Evolutionary conservation across 1,140 invertebrate genomes (phyloP).

Genomic region (Eubasilissa regina): DNA sequence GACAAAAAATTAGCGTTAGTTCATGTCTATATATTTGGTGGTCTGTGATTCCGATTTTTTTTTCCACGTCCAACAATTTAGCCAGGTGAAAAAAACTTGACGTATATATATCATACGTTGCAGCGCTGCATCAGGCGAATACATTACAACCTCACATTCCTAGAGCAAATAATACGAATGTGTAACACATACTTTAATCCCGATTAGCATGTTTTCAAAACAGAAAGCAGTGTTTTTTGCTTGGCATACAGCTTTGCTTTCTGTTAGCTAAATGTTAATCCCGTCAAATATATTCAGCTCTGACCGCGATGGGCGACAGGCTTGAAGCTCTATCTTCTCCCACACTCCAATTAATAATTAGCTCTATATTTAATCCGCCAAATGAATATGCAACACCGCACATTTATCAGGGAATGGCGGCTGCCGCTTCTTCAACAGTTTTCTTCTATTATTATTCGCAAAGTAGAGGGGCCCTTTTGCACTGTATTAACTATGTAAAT

Average conservation of each 20-base stretch:
- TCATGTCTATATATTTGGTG: too few relatives aligned
- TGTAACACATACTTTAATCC: constrained; percentile 9
- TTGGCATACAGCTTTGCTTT: constrained; percentile 2
- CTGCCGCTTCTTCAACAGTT: background rate
- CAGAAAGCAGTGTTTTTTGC: constrained; percentile 38
- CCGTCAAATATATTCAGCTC: constrained; percentile 41
- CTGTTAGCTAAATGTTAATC: constrained; percentile 33
- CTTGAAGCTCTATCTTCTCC: constrained; percentile 28
- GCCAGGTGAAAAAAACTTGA: too few relatives aligned
- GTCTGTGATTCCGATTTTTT: too few relatives aligned
- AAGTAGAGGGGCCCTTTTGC: background rate
- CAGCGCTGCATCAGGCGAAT: background rate
- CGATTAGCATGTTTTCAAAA: constrained; percentile 40
- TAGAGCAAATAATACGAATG: background rate
- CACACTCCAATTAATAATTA: constrained; percentile 46
- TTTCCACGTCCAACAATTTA: too few relatives aligned
- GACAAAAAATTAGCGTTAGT: too few relatives aligned
- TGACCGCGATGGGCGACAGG: constrained; percentile 34
- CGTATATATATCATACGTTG: background rate
- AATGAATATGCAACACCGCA: constrained; percentile 31
- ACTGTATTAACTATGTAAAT: too few relatives aligned
- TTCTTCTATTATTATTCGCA: background rate
- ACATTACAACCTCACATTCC: constrained; percentile 14
- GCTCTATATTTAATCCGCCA: constrained; percentile 37
- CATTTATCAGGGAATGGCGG: background rate